phyloP scores from a whole-genome alignment of 2,113 vertebrate genomes.

The Ellobius talpinus region DNA sequence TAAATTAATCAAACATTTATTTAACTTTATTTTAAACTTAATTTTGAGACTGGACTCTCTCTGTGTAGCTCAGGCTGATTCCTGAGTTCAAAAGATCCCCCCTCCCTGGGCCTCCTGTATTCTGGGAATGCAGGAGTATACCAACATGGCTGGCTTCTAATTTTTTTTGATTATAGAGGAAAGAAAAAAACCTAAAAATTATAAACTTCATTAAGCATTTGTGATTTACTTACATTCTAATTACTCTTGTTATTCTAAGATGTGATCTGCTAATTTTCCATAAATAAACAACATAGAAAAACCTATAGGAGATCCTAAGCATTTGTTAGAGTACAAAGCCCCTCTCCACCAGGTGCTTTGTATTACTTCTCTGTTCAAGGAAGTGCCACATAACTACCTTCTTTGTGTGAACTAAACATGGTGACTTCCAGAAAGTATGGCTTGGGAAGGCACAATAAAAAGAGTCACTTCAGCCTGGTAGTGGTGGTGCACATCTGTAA shows the following conservation, averaged over 20 bases:
- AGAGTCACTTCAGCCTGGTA: not conserved
- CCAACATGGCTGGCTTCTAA: not conserved
- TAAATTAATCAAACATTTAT: not conserved
- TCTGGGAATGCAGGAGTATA: not conserved
- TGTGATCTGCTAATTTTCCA: not conserved
- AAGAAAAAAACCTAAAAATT: constrained; percentile 30
- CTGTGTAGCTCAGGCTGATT: not conserved
- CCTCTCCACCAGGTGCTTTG: not conserved
- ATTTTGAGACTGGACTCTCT: not conserved
- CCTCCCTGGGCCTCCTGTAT: not conserved
- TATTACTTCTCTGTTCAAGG: not conserved
- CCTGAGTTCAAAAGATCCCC: not conserved
- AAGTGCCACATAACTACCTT: not conserved
- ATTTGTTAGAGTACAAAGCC: not conserved
- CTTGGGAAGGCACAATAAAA: not conserved
- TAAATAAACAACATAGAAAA: not conserved
- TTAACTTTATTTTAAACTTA: not conserved
- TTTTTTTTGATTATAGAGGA: not conserved
- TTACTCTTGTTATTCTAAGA: constrained; percentile 53
- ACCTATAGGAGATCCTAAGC: not conserved
- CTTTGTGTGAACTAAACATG: too few species aligned
- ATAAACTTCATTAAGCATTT: not conserved
- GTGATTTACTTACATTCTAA: not conserved
- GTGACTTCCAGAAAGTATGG: not conserved
- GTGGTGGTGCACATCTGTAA: too few species aligned